Base-by-base conservation (phyloP, 2,113 vertebrate species). In the Malurus melanocephalus region DNA sequence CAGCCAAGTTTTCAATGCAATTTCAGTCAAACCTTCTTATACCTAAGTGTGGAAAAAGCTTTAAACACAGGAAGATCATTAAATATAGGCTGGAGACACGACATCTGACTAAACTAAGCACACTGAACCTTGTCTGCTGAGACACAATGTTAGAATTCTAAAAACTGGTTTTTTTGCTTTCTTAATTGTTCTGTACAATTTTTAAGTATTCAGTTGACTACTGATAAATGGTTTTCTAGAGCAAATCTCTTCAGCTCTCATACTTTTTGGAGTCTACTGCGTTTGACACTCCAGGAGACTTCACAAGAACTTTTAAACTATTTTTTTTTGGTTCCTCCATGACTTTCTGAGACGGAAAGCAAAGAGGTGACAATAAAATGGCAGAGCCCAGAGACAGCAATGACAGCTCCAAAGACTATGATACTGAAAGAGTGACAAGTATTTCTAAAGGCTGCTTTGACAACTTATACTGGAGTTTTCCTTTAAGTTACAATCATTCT, bases 371-470 rank as follows among this genome's bases (percentile, higher is more conserved):
- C 87, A 93, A 91, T 92, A 83, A 93, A 94, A 95, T 95, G 93
- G 89, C 94, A 96, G 90, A 83, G 85, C 71, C 89, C 92, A 87
- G 92, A 95, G 94, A 96, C 94, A 94, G 89, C 91, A 89, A 61
- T 94, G 89, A 96, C 94, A 96, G 93, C 92, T 94, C 62, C 57
- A 88, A 76, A 94, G 86, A 90, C 91, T 92, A 32, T 93, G 95
- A 92, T 92, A 72, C 91, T 75, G 66, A 43, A 86, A 91, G 94
- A 96, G 65, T 95, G 93, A 96, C 94, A 96, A 88, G 83, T 62
- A 94, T 94, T 96, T 95, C 93, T 95, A 93, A 90, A 95, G 89
- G 90, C 89, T 95, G 93, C 95, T 96, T 94, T 96, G 95, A 96
- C 96, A 96, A 93, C 69, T 94, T 80, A 85, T 93, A 86, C 67